Evolutionary conservation across 1,140 invertebrate species (phyloP).

Genomic region (Anagrus nilaparvatae): DNA sequence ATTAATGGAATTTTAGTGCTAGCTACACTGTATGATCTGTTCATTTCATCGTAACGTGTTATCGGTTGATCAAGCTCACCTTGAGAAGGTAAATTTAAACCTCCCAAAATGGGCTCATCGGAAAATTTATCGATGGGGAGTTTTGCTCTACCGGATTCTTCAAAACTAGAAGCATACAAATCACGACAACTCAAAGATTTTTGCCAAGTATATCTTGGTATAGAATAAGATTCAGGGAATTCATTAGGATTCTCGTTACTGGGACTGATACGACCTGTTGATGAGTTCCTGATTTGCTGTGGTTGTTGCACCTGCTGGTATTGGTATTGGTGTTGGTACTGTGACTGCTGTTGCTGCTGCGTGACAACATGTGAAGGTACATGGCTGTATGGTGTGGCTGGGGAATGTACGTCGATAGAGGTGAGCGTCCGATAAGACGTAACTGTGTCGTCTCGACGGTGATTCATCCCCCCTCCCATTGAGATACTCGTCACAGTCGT

Average conservation of each 20-base stretch:
- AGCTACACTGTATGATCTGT: slow-evolving; percentile 48
- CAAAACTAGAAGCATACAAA: slow-evolving; percentile 61
- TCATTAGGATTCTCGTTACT: slow-evolving; percentile 43
- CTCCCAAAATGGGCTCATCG: slow-evolving; percentile 16
- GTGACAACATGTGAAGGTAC: slow-evolving; percentile 32
- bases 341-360: slow-evolving; percentile 18
- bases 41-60: slow-evolving; percentile 64
- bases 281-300: slow-evolving; percentile 33
- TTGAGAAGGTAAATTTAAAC: slow-evolving; percentile 38
- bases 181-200: slow-evolving; percentile 71
- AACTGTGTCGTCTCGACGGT: slow-evolving; percentile 44
- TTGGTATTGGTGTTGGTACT: slow-evolving; percentile 17
- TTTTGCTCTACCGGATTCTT: slow-evolving; percentile 52
- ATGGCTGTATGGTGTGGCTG: slow-evolving; percentile 39
- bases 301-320: slow-evolving; percentile 17
- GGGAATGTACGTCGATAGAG: slow-evolving; percentile 44
- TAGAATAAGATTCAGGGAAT: slow-evolving; percentile 37
- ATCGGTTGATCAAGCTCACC: slow-evolving; percentile 59
- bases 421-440: slow-evolving; percentile 44
- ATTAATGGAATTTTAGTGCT: slow-evolving; percentile 48
- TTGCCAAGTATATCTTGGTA: slow-evolving; percentile 51
- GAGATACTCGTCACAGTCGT: slow-evolving; percentile 45
- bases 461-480: slow-evolving; percentile 40
- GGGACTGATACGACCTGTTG: slow-evolving; percentile 46
- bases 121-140: slow-evolving; percentile 32